Evolutionary conservation across 2,797 vertebrate genomes (phyloP).

Genomic region (Syngnathus rostellatus): DNA sequence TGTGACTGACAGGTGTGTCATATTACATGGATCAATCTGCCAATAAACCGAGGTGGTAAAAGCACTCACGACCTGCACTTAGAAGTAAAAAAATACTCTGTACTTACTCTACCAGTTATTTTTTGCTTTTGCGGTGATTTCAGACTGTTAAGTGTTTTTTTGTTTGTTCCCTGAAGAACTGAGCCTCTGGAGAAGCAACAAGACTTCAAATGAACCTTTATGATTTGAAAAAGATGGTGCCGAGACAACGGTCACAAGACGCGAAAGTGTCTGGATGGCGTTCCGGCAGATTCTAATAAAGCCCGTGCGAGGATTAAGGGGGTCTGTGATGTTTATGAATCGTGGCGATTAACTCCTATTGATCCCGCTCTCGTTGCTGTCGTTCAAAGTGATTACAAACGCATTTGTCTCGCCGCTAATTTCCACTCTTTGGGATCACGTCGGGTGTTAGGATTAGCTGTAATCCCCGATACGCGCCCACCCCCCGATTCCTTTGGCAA

Average conservation of each 20-base stretch:
- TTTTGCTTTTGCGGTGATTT: too few species aligned
- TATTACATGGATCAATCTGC: not conserved
- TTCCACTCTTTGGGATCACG: not conserved
- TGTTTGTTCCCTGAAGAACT: not conserved
- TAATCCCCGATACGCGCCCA: conserved; percentile 1
- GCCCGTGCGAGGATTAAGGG: conserved; percentile 30
- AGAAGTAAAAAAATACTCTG: not conserved
- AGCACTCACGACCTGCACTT: not conserved
- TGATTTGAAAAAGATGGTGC: not conserved
- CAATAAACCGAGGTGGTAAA: not conserved
- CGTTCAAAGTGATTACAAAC: conserved; percentile 8
- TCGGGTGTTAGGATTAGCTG: not conserved
- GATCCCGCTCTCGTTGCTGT: conserved; percentile 31
- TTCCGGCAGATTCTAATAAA: conserved; percentile 1
- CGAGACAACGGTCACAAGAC: not conserved
- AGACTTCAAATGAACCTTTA: not conserved
- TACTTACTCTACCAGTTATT: not conserved
- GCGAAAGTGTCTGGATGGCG: not conserved
- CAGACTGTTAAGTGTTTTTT: too few species aligned
- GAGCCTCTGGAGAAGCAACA: not conserved
- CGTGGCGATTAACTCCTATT: conserved; percentile 38
- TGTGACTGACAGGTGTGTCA: not conserved
- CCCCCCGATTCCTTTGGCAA: not conserved
- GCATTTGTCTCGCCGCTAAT: conserved; percentile 1
- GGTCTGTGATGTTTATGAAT: conserved; percentile 51